Evolutionary conservation across 2,797 vertebrate genomes (phyloP).

Genomic region (Rhabdomys pumilio): DNA sequence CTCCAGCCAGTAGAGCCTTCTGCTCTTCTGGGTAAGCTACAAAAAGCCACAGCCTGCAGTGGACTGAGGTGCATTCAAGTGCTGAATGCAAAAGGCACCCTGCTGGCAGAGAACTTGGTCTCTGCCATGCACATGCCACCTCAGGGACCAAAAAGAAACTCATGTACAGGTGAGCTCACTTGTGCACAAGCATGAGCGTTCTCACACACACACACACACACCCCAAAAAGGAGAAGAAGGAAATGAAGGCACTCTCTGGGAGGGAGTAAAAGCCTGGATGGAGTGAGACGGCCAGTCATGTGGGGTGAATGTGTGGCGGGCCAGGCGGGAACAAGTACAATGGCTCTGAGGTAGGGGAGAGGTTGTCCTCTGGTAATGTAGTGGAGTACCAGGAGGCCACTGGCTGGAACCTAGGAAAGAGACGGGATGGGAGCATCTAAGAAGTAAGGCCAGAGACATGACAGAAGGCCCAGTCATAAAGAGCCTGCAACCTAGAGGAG

Average conservation of each 20-base stretch:
- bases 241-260: neutral
- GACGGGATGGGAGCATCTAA: neutral
- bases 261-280: neutral
- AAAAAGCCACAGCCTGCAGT: neutral
- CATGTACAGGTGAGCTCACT: neutral
- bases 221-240: neutral
- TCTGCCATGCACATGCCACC: accelerated
- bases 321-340: neutral
- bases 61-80: neutral
- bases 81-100: accelerated
- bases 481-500: neutral
- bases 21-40: neutral
- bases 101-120: neutral
- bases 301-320: too few relatives aligned
- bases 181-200: accelerated
- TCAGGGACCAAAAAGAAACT: neutral
- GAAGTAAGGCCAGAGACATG: neutral
- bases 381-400: neutral
- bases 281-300: neutral
- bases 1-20: neutral
- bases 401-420: neutral
- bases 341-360: neutral
- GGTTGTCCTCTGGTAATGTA: neutral
- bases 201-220: accelerated
- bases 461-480: neutral